phyloP scores from a whole-genome alignment of 2,113 vertebrate species.

The Prunella himalayana region DNA sequence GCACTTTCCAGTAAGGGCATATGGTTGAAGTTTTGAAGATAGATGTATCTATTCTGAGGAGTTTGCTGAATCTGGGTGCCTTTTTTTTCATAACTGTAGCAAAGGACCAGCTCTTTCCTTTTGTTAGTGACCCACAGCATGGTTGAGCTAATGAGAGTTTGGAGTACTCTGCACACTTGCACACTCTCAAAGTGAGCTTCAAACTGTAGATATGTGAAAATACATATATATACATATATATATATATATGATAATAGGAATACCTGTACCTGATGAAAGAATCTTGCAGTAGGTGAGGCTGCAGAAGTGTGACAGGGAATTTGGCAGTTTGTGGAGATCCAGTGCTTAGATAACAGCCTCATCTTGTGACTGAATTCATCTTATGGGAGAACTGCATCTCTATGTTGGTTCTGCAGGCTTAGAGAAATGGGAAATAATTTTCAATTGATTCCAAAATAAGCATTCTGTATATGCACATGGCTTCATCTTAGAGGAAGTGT shows the following conservation, averaged over 20 bases:
- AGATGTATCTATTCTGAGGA: background rate
- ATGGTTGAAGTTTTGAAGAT: background rate
- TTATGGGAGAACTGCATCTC: background rate
- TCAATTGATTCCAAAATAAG: conserved; percentile 20
- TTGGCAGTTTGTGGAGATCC: too few relatives aligned
- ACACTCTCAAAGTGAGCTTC: background rate
- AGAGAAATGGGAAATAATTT: background rate
- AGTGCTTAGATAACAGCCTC: background rate
- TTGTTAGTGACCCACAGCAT: background rate
- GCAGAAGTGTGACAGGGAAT: background rate
- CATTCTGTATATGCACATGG: background rate
- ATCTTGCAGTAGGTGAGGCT: background rate
- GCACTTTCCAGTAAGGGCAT: background rate
- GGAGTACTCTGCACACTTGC: background rate
- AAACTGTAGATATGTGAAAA: background rate
- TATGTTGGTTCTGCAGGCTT: background rate
- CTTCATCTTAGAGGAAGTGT: background rate
- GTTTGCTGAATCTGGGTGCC: background rate
- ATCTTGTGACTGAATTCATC: background rate
- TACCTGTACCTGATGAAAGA: background rate
- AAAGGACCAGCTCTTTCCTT: background rate
- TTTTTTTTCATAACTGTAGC: background rate
- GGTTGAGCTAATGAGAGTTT: background rate
- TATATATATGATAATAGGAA: background rate
- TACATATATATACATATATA: accelerated